Percentiles rank a stretch among this genome's conserved stretches.
Evolutionary conservation across 2,113 vertebrate species (phyloP).

Genomic region (Muntiacus muntjak): DNA sequence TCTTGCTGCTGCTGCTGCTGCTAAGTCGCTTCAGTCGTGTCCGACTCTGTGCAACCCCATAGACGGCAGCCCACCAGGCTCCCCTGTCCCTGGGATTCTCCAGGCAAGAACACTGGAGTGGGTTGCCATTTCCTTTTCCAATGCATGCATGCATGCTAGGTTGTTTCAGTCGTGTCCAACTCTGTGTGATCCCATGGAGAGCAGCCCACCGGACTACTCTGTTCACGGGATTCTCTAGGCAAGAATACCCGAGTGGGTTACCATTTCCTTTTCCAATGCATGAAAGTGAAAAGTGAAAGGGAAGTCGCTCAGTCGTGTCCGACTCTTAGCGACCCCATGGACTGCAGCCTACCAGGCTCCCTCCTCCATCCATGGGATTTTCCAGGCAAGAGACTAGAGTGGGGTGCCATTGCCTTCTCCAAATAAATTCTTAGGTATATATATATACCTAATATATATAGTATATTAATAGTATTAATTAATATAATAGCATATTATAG

Average conservation of each 20-base stretch:
- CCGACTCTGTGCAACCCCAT: accelerated
- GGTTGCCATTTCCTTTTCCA: neutral
- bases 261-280: neutral
- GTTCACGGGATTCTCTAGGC: neutral
- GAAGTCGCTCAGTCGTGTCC: neutral
- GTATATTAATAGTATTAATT: neutral
- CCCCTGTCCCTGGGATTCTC: neutral
- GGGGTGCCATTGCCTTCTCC: neutral
- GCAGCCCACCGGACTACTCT: neutral
- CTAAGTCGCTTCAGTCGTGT: neutral
- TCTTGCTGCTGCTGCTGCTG: neutral
- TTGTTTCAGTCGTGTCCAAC: neutral
- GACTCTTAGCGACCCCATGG: neutral
- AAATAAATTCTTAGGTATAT: neutral
- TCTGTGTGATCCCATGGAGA: accelerated
- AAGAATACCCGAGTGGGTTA: neutral
- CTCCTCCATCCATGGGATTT: neutral
- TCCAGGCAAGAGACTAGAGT: neutral
- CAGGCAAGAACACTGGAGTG: neutral
- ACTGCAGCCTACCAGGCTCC: neutral
- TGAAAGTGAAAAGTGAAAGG: neutral
- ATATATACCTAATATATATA: neutral
- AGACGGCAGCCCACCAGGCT: neutral
- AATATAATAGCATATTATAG: neutral
- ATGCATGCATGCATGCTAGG: neutral